These are phyloP conservation scores for Caracal caracal DNA, from an alignment of 2,113 vertebrate genomes.

Conservation along the genomic window DNA sequence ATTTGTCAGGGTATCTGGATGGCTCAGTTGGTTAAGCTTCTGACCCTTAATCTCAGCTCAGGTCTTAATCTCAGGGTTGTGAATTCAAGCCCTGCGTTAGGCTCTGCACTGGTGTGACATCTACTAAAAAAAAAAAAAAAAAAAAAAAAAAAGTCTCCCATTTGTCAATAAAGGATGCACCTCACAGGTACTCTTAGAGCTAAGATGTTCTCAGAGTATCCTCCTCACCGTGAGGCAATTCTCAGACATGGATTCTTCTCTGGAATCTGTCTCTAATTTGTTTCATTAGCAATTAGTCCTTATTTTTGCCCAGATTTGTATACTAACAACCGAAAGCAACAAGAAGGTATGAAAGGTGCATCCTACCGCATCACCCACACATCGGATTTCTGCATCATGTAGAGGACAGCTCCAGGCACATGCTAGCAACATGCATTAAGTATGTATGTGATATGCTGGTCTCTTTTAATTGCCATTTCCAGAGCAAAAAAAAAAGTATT, in stretches of 20 bases:
- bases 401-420: not conserved
- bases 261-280: not conserved
- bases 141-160: not conserved
- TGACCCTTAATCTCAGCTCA: too few relatives aligned
- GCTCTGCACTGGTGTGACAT: too few relatives aligned
- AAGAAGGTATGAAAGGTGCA: not conserved
- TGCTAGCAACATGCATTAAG: not conserved
- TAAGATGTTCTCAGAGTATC: not conserved
- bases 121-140: not conserved
- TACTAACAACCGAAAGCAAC: not conserved
- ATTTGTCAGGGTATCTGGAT: too few relatives aligned
- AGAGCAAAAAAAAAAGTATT: not conserved
- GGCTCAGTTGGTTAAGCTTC: too few relatives aligned
- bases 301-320: not conserved
- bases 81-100: too few relatives aligned
- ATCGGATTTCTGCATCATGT: too few relatives aligned
- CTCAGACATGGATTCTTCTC: not conserved
- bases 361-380: accelerated
- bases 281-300: not conserved
- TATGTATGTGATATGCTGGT: not conserved
- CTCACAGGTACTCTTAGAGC: not conserved
- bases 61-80: too few relatives aligned
- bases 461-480: not conserved
- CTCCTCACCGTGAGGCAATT: not conserved
- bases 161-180: not conserved